phyloP scores from a whole-genome alignment of 2,888 invertebrate genomes.

The Vannuccia rotundouncinata region DNA sequence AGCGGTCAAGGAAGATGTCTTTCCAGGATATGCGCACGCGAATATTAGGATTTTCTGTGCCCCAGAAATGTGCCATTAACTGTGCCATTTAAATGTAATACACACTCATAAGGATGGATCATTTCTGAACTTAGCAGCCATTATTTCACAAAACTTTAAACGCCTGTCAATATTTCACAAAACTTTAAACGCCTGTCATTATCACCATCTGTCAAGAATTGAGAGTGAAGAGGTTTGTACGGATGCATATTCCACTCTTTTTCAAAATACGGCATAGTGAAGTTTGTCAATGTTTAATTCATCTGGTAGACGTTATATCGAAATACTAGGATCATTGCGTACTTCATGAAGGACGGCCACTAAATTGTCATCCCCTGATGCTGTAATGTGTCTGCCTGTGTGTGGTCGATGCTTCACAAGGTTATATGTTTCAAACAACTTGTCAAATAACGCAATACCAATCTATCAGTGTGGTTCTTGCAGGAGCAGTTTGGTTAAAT shows the following conservation, averaged over 20 bases:
- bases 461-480: background rate
- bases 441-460: no score
- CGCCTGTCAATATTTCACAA: no score
- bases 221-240: background rate
- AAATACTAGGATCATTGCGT: slow-evolving; percentile 6
- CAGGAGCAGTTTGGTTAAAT: background rate
- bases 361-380: background rate
- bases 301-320: background rate
- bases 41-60: no score
- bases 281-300: slow-evolving; percentile 7
- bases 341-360: slow-evolving; percentile 21
- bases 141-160: no score
- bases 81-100: no score
- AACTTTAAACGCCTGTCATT: no score
- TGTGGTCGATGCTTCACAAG: slow-evolving; percentile 10
- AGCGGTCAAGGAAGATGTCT: no score
- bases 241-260: slow-evolving; percentile 19
- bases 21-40: no score
- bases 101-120: no score
- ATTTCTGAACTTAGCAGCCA: no score
- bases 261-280: background rate
- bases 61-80: no score
- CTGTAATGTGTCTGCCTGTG: no score
- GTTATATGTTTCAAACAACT: slow-evolving; percentile 3
- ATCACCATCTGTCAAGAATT: slow-evolving; percentile 16